Evolutionary conservation across 2,888 invertebrate species (phyloP).

Genomic region (Busseola fusca): DNA sequence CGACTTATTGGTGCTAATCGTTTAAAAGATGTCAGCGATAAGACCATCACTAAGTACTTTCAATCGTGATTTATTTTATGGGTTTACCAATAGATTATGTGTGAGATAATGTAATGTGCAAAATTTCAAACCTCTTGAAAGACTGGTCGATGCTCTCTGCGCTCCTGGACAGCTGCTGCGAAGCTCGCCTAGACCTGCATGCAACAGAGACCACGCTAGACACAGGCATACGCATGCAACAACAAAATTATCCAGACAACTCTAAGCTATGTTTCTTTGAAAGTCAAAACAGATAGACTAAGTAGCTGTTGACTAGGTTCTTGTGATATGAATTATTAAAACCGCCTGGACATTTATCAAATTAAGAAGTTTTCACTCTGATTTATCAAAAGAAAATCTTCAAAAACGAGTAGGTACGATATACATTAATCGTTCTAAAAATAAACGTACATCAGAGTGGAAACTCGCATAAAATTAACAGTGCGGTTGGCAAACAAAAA

Average conservation of each 20-base stretch:
- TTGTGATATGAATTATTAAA: slow-evolving; percentile 55
- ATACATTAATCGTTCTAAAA: slow-evolving; percentile 31
- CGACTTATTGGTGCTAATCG: slow-evolving; percentile 38
- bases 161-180: slow-evolving; percentile 93
- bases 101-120: slow-evolving; percentile 43
- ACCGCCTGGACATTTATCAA: slow-evolving; percentile 62
- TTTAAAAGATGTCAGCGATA: slow-evolving; percentile 26
- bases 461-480: slow-evolving; percentile 66
- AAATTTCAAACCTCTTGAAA: slow-evolving; percentile 87
- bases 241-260: slow-evolving; percentile 70
- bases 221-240: slow-evolving; percentile 85
- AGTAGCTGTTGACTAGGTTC: background rate
- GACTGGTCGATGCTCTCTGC: slow-evolving; percentile 90
- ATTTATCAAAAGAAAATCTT: slow-evolving; percentile 43
- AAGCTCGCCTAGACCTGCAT: slow-evolving; percentile 95
- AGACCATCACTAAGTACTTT: slow-evolving; percentile 11
- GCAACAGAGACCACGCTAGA: slow-evolving; percentile 88
- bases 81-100: slow-evolving; percentile 43
- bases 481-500: slow-evolving; percentile 68
- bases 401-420: slow-evolving; percentile 12
- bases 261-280: slow-evolving; percentile 16
- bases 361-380: slow-evolving; percentile 62
- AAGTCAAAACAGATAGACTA: background rate
- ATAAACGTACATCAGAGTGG: slow-evolving; percentile 62
- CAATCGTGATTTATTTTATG: slow-evolving; percentile 41